A percentile compares a stretch with the other conserved stretches of the same genome.
Evolutionary conservation across 2,113 vertebrate species (phyloP).

Genomic region (Sardina pilchardus): DNA sequence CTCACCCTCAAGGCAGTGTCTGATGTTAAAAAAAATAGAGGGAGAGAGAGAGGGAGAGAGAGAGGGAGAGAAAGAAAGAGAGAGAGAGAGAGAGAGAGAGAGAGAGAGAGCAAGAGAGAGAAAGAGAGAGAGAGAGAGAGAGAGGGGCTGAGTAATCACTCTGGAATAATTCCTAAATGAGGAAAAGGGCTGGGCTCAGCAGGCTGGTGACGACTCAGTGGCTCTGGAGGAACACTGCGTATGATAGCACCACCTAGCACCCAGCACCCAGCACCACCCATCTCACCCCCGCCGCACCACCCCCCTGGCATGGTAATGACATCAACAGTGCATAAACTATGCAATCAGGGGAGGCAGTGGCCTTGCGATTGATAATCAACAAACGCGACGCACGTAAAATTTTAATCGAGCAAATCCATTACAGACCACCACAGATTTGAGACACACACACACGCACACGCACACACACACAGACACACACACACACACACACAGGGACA

Average conservation of each 20-base stretch:
- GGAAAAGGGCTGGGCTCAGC: conserved; percentile 47
- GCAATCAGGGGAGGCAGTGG: conserved; percentile 4
- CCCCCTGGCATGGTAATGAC: background rate
- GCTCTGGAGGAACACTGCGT: background rate
- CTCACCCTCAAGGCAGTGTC: background rate
- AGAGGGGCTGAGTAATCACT: conserved; percentile 40
- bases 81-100: background rate
- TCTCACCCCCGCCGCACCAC: background rate
- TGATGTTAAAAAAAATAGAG: background rate
- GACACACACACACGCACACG: background rate
- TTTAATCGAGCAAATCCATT: conserved; percentile 39
- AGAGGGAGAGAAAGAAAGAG: background rate
- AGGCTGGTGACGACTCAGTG: conserved; percentile 21
- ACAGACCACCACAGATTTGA: background rate
- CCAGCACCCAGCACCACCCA: background rate
- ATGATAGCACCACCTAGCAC: background rate
- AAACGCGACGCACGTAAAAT: conserved; percentile 26
- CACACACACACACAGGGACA: background rate
- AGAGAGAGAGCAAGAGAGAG: background rate
- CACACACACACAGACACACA: background rate
- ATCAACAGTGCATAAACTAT: conserved; percentile 37
- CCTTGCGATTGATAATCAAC: conserved; percentile 36
- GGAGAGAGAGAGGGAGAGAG: background rate
- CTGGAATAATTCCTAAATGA: conserved; percentile 45
- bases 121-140: background rate